These are phyloP conservation scores for Siniperca knerii DNA, from an alignment of 2,113 vertebrate species.

Conservation along the genomic window DNA sequence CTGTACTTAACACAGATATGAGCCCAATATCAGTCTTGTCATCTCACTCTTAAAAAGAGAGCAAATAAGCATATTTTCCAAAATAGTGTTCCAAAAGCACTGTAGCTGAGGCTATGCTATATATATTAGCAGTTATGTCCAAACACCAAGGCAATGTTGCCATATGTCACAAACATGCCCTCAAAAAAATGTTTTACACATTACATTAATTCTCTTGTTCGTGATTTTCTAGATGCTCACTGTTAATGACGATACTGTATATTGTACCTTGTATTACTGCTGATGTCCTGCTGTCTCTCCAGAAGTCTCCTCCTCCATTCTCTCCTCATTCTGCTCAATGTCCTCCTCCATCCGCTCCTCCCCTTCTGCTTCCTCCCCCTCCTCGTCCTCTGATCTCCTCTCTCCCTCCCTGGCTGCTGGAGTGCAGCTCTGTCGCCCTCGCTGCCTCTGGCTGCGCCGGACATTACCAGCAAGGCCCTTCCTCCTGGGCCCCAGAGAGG, in stretches of 20 bases:
- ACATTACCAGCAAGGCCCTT: conserved; percentile 64
- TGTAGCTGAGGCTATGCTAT: not conserved
- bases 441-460: conserved; percentile 66
- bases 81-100: too few species aligned
- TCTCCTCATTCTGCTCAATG: conserved; percentile 55
- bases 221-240: not conserved
- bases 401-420: conserved; percentile 36
- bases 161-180: not conserved
- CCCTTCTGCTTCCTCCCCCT: conserved; percentile 16
- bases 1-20: too few species aligned
- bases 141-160: not conserved
- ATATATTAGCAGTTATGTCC: not conserved
- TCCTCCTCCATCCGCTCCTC: conserved; percentile 73
- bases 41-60: too few species aligned
- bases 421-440: conserved; percentile 34
- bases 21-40: too few species aligned
- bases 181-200: not conserved
- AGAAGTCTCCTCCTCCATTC: conserved; percentile 62
- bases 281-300: conserved; percentile 6
- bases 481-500: conserved; percentile 57
- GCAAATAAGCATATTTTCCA: too few species aligned
- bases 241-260: not conserved
- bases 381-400: conserved; percentile 36
- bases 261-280: conserved; percentile 47
- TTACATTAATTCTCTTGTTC: not conserved